These are phyloP conservation scores for Paramisgurnus dabryanus DNA, from an alignment of 2,113 vertebrate genomes.

Conservation along the genomic window DNA sequence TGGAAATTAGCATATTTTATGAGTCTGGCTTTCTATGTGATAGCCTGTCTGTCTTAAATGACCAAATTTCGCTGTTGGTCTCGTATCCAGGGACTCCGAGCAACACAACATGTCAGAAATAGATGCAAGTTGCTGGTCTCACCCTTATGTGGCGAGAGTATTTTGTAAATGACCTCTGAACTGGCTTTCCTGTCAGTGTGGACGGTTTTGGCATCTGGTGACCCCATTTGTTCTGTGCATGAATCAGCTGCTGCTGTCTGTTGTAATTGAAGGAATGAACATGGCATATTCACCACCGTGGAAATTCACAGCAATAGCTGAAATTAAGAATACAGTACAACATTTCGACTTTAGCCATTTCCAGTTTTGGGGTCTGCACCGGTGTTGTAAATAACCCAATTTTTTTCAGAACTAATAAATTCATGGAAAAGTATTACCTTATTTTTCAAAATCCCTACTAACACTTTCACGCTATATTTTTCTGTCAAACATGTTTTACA, in stretches of 20 bases:
- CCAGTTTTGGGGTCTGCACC: neutral
- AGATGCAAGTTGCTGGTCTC: constrained; percentile 49
- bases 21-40: neutral
- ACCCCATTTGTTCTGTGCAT: constrained; percentile 64
- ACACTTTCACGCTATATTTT: too few species aligned
- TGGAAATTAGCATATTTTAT: constrained; percentile 16
- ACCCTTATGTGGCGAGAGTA: constrained; percentile 48
- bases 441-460: too few species aligned
- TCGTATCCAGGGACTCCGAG: constrained; percentile 13
- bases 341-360: neutral
- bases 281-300: constrained; percentile 31
- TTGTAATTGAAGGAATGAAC: constrained; percentile 44
- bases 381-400: too few species aligned
- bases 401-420: too few species aligned
- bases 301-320: constrained; percentile 17
- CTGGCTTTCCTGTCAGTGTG: constrained; percentile 62
- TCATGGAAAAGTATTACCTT: too few species aligned
- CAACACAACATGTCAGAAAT: constrained; percentile 50
- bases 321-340: neutral
- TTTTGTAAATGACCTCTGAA: constrained; percentile 61
- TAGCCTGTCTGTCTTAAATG: neutral
- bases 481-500: too few species aligned
- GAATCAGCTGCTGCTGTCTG: constrained; percentile 68
- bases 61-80: constrained; percentile 24
- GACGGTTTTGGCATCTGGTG: constrained; percentile 63